phyloP scores from a whole-genome alignment of 2,113 vertebrate genomes.

The Garra rufa region DNA sequence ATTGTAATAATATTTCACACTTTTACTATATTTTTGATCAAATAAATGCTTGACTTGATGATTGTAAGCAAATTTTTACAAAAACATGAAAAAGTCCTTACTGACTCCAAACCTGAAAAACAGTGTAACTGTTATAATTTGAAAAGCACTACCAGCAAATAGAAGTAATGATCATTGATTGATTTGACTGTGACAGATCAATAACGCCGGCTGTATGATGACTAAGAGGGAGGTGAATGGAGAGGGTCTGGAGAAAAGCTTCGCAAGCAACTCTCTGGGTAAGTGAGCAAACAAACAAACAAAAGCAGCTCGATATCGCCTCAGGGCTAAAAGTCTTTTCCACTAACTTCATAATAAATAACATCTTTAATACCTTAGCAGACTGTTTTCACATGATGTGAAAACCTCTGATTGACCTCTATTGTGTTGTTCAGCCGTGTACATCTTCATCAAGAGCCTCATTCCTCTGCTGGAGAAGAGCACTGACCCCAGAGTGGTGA shows the following conservation, averaged over 20 bases:
- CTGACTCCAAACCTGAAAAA: not conserved
- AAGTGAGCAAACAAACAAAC: conserved; percentile 53
- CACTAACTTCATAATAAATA: not conserved
- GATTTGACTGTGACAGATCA: conserved; percentile 68
- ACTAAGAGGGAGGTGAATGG: conserved; percentile 76
- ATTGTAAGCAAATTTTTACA: not conserved
- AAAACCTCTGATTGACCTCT: not conserved
- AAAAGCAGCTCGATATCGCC: not conserved
- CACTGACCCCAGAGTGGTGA: conserved; percentile 79
- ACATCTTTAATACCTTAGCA: not conserved
- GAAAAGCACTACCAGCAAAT: not conserved
- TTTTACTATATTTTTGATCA: not conserved
- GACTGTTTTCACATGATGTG: not conserved
- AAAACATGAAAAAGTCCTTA: not conserved
- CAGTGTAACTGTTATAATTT: too few species aligned
- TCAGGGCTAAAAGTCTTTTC: not conserved
- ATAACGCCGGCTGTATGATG: conserved; percentile 80
- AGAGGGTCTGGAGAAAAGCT: conserved; percentile 80
- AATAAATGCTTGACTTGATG: not conserved
- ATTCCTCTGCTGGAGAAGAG: conserved; percentile 80
- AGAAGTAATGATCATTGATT: not conserved
- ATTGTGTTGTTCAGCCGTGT: conserved; percentile 68
- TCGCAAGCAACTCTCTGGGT: conserved; percentile 79
- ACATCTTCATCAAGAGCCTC: conserved; percentile 79
- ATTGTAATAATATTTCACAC: not conserved